Percentiles rank a stretch among this genome's conserved stretches.
These are phyloP conservation scores for Aleiodes leptofemur DNA, from an alignment of 2,888 invertebrate genomes.

Conservation along the genomic window DNA sequence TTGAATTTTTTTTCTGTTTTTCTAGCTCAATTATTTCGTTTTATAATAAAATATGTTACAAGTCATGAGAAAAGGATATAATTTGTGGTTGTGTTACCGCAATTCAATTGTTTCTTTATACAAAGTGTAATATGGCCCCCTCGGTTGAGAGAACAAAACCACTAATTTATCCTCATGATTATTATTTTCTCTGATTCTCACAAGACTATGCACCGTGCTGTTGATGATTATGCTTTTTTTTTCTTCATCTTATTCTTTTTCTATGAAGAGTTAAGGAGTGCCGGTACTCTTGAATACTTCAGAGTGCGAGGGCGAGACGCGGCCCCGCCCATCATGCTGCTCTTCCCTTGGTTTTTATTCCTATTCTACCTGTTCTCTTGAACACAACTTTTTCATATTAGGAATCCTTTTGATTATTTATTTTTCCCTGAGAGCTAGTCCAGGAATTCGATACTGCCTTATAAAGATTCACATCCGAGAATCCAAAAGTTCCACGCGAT, in stretches of 20 bases:
- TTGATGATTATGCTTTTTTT: constrained; percentile 22
- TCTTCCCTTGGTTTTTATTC: constrained; percentile 20
- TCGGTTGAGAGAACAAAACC: constrained; percentile 7
- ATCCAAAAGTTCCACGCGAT: too few species aligned
- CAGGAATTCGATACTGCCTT: too few species aligned
- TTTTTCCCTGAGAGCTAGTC: not conserved
- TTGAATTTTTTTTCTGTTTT: not conserved
- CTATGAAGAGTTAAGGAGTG: constrained; percentile 31
- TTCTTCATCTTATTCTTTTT: constrained; percentile 12
- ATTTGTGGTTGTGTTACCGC: constrained; percentile 24
- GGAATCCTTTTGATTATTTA: not conserved
- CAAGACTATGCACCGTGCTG: constrained; percentile 4
- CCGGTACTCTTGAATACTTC: constrained; percentile 3
- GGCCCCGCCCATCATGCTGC: constrained; percentile 51
- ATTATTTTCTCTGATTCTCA: constrained; percentile 33
- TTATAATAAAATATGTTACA: constrained; percentile 15
- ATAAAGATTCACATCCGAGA: too few species aligned
- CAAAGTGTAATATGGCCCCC: constrained; percentile 17
- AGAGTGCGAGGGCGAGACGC: constrained; percentile 53
- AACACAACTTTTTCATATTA: constrained; percentile 1
- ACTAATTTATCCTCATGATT: constrained; percentile 31
- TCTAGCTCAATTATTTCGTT: not conserved
- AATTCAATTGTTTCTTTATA: constrained; percentile 33
- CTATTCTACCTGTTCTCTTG: constrained; percentile 12
- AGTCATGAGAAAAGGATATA: constrained; percentile 10